Evolutionary conservation across 2,113 vertebrate genomes (phyloP).

Genomic region (Hyaena hyaena): DNA sequence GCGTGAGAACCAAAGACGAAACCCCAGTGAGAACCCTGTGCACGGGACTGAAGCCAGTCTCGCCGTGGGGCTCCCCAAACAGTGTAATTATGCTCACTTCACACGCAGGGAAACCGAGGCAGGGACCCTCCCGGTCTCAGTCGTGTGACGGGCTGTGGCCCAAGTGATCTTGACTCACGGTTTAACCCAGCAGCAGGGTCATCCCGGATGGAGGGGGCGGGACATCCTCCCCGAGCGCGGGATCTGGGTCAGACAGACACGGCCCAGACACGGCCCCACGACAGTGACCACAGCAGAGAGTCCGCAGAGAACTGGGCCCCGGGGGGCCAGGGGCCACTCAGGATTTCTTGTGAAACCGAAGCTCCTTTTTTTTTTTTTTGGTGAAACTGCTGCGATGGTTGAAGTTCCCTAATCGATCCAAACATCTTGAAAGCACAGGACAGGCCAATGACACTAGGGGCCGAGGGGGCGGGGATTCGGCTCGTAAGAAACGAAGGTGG

Average conservation of each 20-base stretch:
- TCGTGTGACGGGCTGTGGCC: fast-evolving
- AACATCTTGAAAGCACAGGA: neutral
- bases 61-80: neutral
- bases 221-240: neutral
- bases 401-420: neutral
- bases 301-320: fast-evolving
- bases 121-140: neutral
- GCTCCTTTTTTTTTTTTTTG: neutral
- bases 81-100: conserved; percentile 7
- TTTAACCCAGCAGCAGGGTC: neutral
- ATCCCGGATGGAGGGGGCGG: neutral
- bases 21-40: no score
- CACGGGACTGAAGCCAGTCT: neutral
- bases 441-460: neutral
- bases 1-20: neutral
- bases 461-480: no score
- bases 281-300: no score
- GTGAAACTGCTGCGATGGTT: neutral
- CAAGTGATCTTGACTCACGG: fast-evolving
- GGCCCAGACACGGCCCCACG: fast-evolving
- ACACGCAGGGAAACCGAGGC: conserved; percentile 10
- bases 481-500: no score
- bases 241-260: fast-evolving
- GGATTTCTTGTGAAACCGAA: neutral
- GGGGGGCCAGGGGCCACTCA: neutral